These are phyloP conservation scores for Andrena camellia DNA, from an alignment of 2,888 invertebrate species.

Conservation along the genomic window DNA sequence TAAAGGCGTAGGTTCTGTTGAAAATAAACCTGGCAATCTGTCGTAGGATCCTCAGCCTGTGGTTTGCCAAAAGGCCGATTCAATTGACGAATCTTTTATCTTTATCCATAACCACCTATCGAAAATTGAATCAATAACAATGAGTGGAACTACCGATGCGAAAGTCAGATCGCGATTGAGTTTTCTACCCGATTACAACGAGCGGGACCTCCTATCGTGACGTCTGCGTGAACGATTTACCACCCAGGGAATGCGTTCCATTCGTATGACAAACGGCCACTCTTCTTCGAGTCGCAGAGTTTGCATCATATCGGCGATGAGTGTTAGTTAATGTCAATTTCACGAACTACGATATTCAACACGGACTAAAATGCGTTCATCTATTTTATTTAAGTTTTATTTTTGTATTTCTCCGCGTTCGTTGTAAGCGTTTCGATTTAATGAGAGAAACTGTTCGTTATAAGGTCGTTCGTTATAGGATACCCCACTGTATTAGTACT, in stretches of 20 bases:
- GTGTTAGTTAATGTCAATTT: not conserved
- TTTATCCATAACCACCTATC: constrained; percentile 58
- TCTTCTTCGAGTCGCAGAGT: constrained; percentile 11
- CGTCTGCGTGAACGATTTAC: constrained; percentile 68
- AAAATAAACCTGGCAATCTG: constrained; percentile 4
- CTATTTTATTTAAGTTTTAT: too few species aligned
- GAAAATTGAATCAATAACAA: constrained; percentile 74
- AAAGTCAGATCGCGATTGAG: constrained; percentile 73
- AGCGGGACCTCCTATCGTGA: constrained; percentile 75
- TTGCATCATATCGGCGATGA: too few species aligned
- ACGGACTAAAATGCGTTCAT: too few species aligned
- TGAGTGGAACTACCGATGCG: constrained; percentile 74
- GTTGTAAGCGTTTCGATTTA: too few species aligned
- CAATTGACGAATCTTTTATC: constrained; percentile 54
- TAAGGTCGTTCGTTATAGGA: too few species aligned
- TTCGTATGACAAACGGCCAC: constrained; percentile 13
- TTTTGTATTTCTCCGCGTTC: too few species aligned
- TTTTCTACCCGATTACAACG: constrained; percentile 77
- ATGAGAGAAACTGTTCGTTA: too few species aligned
- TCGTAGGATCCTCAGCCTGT: not conserved
- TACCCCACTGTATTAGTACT: too few species aligned
- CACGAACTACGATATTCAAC: not conserved
- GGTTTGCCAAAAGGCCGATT: constrained; percentile 37
- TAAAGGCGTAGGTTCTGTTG: not conserved
- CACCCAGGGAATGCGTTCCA: constrained; percentile 63